These are phyloP conservation scores for Epizoanthus scotinus DNA, from an alignment of 92 coral and sea anemone genomes.

Conservation along the genomic window DNA sequence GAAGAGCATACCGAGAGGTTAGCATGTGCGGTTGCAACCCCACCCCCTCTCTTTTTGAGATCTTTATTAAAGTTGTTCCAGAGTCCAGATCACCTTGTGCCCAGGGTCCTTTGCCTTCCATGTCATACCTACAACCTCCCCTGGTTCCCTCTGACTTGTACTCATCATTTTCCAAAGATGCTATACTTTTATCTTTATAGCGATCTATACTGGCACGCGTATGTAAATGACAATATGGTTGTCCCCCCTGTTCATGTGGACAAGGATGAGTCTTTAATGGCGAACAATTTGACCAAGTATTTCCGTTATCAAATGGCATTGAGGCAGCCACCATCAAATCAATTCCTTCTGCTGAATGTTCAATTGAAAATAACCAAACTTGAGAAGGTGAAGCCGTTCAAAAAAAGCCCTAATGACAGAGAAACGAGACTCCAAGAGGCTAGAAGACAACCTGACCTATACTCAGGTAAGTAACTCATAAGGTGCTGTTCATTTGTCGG, in stretches of 20 bases:
- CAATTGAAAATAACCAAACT: background rate
- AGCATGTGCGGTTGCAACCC: too few relatives aligned
- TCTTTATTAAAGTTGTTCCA: too few relatives aligned
- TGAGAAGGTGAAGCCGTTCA: conserved; percentile 13
- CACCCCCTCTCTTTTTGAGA: too few relatives aligned
- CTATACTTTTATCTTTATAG: background rate
- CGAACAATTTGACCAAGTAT: background rate
- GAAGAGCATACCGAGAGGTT: background rate
- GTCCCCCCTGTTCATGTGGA: conserved; percentile 6
- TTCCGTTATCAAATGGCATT: conserved; percentile 8
- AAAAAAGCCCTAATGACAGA: background rate
- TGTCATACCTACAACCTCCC: too few relatives aligned
- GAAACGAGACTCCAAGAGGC: background rate
- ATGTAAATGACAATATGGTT: background rate
- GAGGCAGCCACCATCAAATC: conserved; percentile 16
- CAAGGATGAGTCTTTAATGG: conserved; percentile 3
- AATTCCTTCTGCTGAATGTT: background rate
- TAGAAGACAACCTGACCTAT: conserved; percentile 10
- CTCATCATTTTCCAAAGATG: background rate
- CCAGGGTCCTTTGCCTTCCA: too few relatives aligned
- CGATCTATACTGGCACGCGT: background rate
- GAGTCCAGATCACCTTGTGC: too few relatives aligned
- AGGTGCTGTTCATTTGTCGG: too few relatives aligned
- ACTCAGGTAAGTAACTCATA: background rate
- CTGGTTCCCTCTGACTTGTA: too few relatives aligned